phyloP scores from a whole-genome alignment of 1,140 invertebrate genomes.

The Microplitis mediator region DNA sequence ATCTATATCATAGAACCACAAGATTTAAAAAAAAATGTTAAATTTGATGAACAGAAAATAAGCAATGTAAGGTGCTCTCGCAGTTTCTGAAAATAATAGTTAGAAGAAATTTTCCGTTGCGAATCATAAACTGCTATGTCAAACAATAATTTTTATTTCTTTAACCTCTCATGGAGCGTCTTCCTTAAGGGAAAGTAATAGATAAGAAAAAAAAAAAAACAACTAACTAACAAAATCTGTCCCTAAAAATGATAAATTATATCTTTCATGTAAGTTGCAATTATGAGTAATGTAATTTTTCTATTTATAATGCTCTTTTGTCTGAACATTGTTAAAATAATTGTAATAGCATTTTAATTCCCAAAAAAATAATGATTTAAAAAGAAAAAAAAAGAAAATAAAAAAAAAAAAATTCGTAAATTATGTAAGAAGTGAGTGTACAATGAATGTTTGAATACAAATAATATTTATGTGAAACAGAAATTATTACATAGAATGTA shows the following conservation, averaged over 20 bases:
- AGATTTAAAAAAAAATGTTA: not conserved
- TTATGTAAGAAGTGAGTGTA: constrained; percentile 30
- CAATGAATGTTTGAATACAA: constrained; percentile 35
- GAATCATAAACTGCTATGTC: constrained; percentile 14
- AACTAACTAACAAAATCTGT: constrained; percentile 30
- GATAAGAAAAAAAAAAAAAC: constrained; percentile 22
- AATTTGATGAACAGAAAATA: not conserved
- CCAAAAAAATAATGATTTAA: constrained; percentile 1
- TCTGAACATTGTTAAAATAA: constrained; percentile 15
- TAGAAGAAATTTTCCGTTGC: not conserved
- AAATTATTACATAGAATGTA: constrained; percentile 10
- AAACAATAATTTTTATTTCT: constrained; percentile 37
- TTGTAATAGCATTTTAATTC: constrained; percentile 18
- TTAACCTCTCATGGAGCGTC: constrained; percentile 37
- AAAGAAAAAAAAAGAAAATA: not conserved
- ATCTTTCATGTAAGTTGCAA: constrained; percentile 25
- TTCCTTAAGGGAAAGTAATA: constrained; percentile 38
- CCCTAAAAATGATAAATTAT: constrained; percentile 32
- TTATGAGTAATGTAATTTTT: constrained; percentile 8
- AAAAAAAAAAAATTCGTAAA: constrained; percentile 13
- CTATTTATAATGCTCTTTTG: constrained; percentile 19
- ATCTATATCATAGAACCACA: too few relatives aligned
- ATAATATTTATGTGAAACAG: constrained; percentile 32
- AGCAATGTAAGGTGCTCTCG: constrained; percentile 1
- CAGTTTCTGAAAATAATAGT: constrained; percentile 14